These are phyloP conservation scores for Bibio marci DNA, from an alignment of 2,888 invertebrate species.

Conservation along the genomic window DNA sequence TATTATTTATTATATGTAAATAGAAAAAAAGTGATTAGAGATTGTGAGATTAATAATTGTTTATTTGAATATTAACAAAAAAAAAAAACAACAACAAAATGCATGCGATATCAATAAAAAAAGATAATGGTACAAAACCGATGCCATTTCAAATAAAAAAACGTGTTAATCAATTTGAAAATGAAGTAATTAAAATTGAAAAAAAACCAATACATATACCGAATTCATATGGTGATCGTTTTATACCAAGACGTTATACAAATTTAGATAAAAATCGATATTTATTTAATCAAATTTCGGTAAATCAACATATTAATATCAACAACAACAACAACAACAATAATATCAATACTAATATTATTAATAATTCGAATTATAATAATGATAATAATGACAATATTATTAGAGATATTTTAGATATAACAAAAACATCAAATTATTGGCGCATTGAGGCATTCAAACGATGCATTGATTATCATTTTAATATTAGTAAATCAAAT, in stretches of 20 bases:
- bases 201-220: neutral
- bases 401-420: no score
- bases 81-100: no score
- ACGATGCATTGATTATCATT: neutral
- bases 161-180: conserved; percentile 1
- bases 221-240: conserved; percentile 20
- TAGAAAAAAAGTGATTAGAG: no score
- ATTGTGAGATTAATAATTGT: no score
- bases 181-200: neutral
- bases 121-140: no score
- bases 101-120: no score
- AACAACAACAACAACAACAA: no score
- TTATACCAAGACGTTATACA: conserved; percentile 22
- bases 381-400: no score
- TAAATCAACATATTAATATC: neutral
- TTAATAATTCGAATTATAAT: no score
- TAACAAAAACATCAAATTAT: neutral
- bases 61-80: no score
- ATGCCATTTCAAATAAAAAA: conserved; percentile 6
- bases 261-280: neutral
- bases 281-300: neutral
- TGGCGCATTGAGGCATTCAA: neutral
- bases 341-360: no score
- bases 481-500: neutral
- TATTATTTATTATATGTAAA: no score